Conservation (phyloP, 2,888 invertebrate species). For the Venusia cambrica region DNA sequence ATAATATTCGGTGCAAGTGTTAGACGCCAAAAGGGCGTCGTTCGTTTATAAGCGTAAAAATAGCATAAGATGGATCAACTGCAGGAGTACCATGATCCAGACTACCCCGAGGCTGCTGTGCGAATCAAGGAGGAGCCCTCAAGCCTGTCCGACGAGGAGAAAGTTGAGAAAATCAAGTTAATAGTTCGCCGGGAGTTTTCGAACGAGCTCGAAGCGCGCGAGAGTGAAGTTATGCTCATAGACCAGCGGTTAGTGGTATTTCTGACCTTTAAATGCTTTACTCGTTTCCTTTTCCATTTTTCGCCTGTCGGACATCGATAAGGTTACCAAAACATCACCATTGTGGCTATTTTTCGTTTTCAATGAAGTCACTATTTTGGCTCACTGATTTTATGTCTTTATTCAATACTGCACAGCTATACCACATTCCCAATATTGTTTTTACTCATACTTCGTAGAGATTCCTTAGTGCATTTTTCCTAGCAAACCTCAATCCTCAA, state of each 20-base stretch:
- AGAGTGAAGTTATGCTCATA: constrained; percentile 86
- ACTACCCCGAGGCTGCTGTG: constrained; percentile 66
- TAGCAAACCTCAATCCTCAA: too few relatives aligned
- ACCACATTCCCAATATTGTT: not conserved
- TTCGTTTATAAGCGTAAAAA: constrained; percentile 42
- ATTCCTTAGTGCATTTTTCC: too few relatives aligned
- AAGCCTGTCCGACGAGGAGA: constrained; percentile 56
- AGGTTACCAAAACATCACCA: constrained; percentile 14
- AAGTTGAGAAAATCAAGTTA: constrained; percentile 74
- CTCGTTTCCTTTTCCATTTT: constrained; percentile 3
- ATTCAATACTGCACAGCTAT: not conserved
- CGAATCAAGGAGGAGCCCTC: constrained; percentile 46
- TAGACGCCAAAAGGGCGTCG: constrained; percentile 50
- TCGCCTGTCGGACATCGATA: not conserved
- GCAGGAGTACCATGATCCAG: constrained; percentile 82
- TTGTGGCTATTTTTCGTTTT: constrained; percentile 20
- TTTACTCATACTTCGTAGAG: too few relatives aligned
- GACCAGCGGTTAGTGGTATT: constrained; percentile 81
- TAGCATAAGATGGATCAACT: constrained; percentile 59
- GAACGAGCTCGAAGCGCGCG: constrained; percentile 84
- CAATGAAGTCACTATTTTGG: constrained; percentile 12
- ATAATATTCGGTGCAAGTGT: constrained; percentile 33
- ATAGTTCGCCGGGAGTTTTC: constrained; percentile 88
- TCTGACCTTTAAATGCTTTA: constrained; percentile 21
- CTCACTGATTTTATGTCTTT: constrained; percentile 15